phyloP scores from a whole-genome alignment of 2,888 invertebrate genomes.

The Morpho achilles region DNA sequence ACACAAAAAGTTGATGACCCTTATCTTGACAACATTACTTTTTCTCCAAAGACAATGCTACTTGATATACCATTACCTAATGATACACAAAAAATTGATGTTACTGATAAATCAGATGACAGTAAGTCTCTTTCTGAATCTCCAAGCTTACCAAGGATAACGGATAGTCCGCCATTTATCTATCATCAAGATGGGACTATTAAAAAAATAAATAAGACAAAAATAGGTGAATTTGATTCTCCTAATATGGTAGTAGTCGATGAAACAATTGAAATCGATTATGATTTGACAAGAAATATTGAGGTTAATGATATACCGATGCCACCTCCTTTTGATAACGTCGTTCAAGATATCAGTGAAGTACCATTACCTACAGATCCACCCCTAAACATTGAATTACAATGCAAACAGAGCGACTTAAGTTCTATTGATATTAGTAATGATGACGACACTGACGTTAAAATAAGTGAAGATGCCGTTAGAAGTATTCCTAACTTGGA shows the following conservation, averaged over 20 bases:
- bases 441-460: constrained; percentile 32
- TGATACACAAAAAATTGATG: constrained; percentile 44
- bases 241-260: constrained; percentile 35
- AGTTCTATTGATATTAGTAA: constrained; percentile 55
- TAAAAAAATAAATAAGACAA: constrained; percentile 37
- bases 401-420: constrained; percentile 28
- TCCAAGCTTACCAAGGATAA: constrained; percentile 81
- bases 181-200: constrained; percentile 38
- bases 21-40: constrained; percentile 38
- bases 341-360: constrained; percentile 61
- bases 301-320: constrained; percentile 65
- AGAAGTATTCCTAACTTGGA: constrained; percentile 85
- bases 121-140: constrained; percentile 65
- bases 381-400: constrained; percentile 34
- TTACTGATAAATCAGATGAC: constrained; percentile 50
- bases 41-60: constrained; percentile 52
- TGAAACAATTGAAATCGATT: constrained; percentile 41
- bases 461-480: constrained; percentile 88
- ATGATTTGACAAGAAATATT: constrained; percentile 46
- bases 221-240: constrained; percentile 28
- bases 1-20: constrained; percentile 44
- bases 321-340: constrained; percentile 59
- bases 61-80: constrained; percentile 63
- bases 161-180: constrained; percentile 80
- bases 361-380: constrained; percentile 67